Evolutionary conservation across 1,140 invertebrate genomes (phyloP).

Genomic region (Diabrotica undecimpunctata): DNA sequence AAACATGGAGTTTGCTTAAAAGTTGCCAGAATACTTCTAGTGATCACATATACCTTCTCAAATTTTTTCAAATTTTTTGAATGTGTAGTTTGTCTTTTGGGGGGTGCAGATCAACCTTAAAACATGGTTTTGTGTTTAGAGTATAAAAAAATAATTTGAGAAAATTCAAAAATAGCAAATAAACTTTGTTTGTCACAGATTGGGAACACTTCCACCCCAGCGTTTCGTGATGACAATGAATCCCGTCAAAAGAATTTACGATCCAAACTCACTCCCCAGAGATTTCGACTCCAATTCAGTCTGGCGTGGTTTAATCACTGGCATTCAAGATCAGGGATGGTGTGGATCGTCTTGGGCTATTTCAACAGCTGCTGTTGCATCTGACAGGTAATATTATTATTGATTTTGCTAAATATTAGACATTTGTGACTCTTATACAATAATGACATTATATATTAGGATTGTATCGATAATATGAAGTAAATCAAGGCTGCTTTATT

Average conservation of each 20-base stretch:
- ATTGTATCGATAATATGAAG: too few relatives aligned
- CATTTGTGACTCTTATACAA: not conserved
- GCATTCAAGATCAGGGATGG: conserved; percentile 83
- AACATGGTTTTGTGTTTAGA: not conserved
- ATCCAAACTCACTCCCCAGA: conserved; percentile 55
- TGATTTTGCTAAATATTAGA: not conserved
- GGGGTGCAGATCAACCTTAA: too few relatives aligned
- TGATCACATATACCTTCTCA: too few relatives aligned
- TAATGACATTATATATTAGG: too few relatives aligned
- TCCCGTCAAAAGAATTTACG: conserved; percentile 61
- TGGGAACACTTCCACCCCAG: conserved; percentile 57
- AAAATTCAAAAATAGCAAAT: not conserved
- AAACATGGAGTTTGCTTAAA: too few relatives aligned
- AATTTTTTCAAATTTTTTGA: too few relatives aligned
- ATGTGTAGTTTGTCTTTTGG: too few relatives aligned
- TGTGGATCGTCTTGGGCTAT: conserved; percentile 92
- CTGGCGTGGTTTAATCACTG: conserved; percentile 71
- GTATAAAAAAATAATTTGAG: not conserved
- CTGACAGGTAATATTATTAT: conserved; percentile 56
- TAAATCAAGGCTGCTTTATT: too few relatives aligned
- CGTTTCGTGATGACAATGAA: conserved; percentile 65
- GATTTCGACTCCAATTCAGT: conserved; percentile 70
- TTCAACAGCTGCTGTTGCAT: conserved; percentile 75
- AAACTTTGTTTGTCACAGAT: conserved; percentile 21
- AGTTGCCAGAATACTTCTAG: too few relatives aligned